phyloP scores from a whole-genome alignment of 1,140 invertebrate species.

The Trichoplusia ni region DNA sequence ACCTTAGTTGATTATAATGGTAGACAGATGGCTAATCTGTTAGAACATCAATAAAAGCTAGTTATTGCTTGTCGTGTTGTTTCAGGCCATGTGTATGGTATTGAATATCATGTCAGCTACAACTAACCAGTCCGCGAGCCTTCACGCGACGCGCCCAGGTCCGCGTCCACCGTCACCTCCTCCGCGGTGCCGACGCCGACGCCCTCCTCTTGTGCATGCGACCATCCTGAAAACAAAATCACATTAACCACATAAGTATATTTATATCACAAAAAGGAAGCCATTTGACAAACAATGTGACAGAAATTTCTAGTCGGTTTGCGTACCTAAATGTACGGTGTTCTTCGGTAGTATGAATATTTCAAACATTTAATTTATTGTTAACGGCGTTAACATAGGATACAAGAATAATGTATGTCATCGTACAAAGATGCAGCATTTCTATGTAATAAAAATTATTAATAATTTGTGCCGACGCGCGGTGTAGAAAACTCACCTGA shows the following conservation, averaged over 20 bases:
- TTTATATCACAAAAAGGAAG: background rate
- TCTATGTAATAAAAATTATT: background rate
- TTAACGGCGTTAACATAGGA: background rate
- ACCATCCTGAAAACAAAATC: constrained; percentile 49
- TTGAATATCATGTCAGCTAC: too few relatives aligned
- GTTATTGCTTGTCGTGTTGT: background rate
- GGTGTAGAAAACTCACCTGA: constrained; percentile 54
- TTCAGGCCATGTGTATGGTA: background rate
- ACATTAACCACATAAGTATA: background rate
- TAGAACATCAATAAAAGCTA: too few relatives aligned
- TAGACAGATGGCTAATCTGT: too few relatives aligned
- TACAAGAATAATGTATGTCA: constrained; percentile 3
- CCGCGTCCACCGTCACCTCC: constrained; percentile 65
- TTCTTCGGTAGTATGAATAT: background rate
- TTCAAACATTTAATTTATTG: background rate
- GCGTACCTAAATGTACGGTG: background rate
- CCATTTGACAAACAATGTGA: background rate
- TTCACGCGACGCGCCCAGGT: constrained; percentile 68
- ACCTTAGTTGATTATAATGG: too few relatives aligned
- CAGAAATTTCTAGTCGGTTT: constrained; percentile 22
- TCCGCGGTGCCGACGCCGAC: constrained; percentile 50
- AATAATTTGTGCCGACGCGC: constrained; percentile 1
- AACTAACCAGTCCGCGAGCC: constrained; percentile 68
- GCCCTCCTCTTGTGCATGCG: constrained; percentile 48
- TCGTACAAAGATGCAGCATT: background rate